These are phyloP conservation scores for Pyrocephalus nanus DNA, from an alignment of 2,797 vertebrate genomes.

Conservation along the genomic window DNA sequence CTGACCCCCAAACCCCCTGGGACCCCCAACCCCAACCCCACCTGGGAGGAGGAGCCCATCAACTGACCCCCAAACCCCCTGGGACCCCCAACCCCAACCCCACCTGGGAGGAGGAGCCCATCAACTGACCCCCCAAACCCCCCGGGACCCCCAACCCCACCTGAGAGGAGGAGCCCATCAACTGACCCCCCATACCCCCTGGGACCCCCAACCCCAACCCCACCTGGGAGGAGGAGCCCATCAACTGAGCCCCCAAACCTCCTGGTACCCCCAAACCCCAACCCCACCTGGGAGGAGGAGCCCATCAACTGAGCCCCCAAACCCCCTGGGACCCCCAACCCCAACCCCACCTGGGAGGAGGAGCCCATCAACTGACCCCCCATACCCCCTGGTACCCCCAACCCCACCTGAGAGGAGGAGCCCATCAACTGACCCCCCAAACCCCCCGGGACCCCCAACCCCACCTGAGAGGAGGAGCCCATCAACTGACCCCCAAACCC, in stretches of 20 bases:
- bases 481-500: not conserved
- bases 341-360: constrained; percentile 88
- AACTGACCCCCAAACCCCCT: not conserved
- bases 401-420: constrained; percentile 88
- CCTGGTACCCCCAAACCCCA: too few relatives aligned
- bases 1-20: not conserved
- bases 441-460: too few relatives aligned
- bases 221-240: constrained; percentile 86
- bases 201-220: constrained; percentile 86
- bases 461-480: constrained; percentile 87
- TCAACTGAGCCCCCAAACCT: not conserved
- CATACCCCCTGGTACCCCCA: too few relatives aligned
- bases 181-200: too few relatives aligned
- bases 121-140: not conserved
- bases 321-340: too few relatives aligned
- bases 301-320: constrained; percentile 42
- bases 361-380: constrained; percentile 66
- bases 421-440: constrained; percentile 29
- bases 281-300: constrained; percentile 88
- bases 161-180: constrained; percentile 83
- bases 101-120: constrained; percentile 85
- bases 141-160: constrained; percentile 85
- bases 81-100: not conserved
- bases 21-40: constrained; percentile 57
- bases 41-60: constrained; percentile 84